Conservation (phyloP, 1,140 invertebrate genomes). For the Hermetia illucens region DNA sequence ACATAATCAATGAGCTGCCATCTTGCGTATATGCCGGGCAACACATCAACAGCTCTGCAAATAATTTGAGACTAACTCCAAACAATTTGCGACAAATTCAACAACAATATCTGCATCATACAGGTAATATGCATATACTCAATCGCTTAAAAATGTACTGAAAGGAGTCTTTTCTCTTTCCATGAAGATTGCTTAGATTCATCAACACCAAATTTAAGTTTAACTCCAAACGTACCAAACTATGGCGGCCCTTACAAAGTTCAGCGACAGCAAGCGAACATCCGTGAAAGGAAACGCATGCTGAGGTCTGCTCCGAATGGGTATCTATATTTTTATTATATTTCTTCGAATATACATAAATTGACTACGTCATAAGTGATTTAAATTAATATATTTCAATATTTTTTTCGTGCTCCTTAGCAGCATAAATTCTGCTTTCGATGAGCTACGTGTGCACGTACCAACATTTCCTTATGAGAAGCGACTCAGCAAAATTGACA, state of each 20-base stretch:
- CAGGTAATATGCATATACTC: slow-evolving; percentile 8
- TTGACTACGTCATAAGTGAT: slow-evolving; percentile 11
- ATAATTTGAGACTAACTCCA: slow-evolving; percentile 16
- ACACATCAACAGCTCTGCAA: slow-evolving; percentile 12
- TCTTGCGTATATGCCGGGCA: slow-evolving; percentile 29
- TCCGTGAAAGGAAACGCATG: slow-evolving; percentile 90
- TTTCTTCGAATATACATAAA: slow-evolving; percentile 11
- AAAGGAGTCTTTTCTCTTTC: neutral
- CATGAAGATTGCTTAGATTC: slow-evolving; percentile 13
- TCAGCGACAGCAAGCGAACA: slow-evolving; percentile 80
- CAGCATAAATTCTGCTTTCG: slow-evolving; percentile 98
- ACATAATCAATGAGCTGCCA: slow-evolving; percentile 27
- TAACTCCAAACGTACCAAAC: slow-evolving; percentile 10
- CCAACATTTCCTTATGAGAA: slow-evolving; percentile 99
- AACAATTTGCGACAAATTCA: slow-evolving; percentile 25
- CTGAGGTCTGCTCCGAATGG: slow-evolving; percentile 77
- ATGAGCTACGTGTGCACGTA: slow-evolving; percentile 85
- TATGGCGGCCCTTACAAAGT: slow-evolving; percentile 69
- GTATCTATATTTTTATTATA: slow-evolving; percentile 36
- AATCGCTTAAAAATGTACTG: neutral
- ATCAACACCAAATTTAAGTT: slow-evolving; percentile 10
- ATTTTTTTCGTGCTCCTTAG: slow-evolving; percentile 29
- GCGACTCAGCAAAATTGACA: slow-evolving; percentile 93
- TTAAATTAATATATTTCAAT: slow-evolving; percentile 4
- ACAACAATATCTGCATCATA: slow-evolving; percentile 27